A percentile compares a stretch with the other conserved stretches of the same genome.
Conservation (phyloP, 2,797 vertebrate species). For the Melanotaenia pygmaea region DNA sequence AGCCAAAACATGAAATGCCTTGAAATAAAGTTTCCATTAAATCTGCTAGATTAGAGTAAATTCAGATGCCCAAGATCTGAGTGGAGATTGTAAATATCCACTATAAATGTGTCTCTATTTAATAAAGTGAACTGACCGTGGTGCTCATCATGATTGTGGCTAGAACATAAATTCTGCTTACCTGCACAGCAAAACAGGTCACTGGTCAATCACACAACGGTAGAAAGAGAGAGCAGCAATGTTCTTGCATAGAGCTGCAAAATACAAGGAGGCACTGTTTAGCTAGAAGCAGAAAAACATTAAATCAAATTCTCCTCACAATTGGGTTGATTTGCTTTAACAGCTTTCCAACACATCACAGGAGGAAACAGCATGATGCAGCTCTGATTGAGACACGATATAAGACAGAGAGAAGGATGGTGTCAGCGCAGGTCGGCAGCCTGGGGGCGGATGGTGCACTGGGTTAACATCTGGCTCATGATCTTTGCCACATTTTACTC, state of each 20-base stretch:
- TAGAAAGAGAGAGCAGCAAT: slow-evolving; percentile 4
- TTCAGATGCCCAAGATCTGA: not conserved
- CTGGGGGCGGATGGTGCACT: slow-evolving; percentile 15
- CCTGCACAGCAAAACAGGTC: slow-evolving; percentile 43
- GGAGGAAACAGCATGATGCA: slow-evolving; percentile 4
- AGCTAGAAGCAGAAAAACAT: not conserved
- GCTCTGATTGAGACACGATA: slow-evolving; percentile 11
- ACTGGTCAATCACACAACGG: slow-evolving; percentile 14
- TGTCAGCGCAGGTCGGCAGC: slow-evolving; percentile 20
- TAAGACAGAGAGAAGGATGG: slow-evolving; percentile 20
- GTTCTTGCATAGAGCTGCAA: slow-evolving; percentile 41
- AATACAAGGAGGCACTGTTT: slow-evolving; percentile 14
- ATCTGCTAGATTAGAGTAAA: not conserved
- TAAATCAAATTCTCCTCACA: not conserved
- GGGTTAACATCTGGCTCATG: slow-evolving; percentile 68
- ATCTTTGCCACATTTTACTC: slow-evolving; percentile 52
- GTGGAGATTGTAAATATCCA: not conserved
- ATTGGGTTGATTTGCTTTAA: not conserved
- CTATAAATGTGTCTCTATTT: not conserved
- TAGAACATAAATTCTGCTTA: slow-evolving; percentile 26
- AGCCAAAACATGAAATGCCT: not conserved
- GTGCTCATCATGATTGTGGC: not conserved
- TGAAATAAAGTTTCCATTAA: not conserved
- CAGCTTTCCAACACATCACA: slow-evolving; percentile 9
- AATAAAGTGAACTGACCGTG: slow-evolving; percentile 3